phyloP scores from a whole-genome alignment of 1,140 invertebrate species.

The Ctenoplectra terminalis region DNA sequence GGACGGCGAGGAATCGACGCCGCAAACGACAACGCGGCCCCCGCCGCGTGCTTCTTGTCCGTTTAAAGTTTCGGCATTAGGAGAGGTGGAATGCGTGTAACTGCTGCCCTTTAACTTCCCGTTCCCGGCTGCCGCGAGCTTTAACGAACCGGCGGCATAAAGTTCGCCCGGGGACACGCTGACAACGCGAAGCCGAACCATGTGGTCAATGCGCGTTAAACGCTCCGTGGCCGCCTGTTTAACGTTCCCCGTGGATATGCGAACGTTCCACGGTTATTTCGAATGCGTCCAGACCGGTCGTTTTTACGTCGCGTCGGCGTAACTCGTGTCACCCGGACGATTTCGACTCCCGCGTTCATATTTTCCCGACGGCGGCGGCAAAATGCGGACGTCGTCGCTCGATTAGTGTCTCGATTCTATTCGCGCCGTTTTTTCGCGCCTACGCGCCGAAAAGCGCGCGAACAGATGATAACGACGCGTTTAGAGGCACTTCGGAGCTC shows the following conservation, averaged over 20 bases:
- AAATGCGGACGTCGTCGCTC: constrained; percentile 14
- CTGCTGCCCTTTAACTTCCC: constrained; percentile 40
- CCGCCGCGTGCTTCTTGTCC: constrained; percentile 26
- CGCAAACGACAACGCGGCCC: background rate
- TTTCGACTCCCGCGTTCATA: constrained; percentile 14
- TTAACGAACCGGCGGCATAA: constrained; percentile 52
- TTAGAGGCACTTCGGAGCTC: background rate
- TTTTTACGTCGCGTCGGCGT: constrained; percentile 57
- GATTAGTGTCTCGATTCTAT: background rate
- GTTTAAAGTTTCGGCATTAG: constrained; percentile 46
- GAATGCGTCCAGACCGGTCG: constrained; percentile 49
- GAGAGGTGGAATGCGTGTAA: constrained; percentile 49
- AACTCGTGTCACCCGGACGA: constrained; percentile 32
- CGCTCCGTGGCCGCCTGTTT: constrained; percentile 47
- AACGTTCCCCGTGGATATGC: constrained; percentile 59
- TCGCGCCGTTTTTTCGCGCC: background rate
- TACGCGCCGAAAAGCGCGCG: background rate
- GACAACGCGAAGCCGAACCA: constrained; percentile 61
- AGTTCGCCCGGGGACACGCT: constrained; percentile 43
- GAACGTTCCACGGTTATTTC: constrained; percentile 65
- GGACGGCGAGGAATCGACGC: background rate
- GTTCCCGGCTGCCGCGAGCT: constrained; percentile 6
- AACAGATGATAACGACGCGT: constrained; percentile 4
- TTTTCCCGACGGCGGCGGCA: constrained; percentile 7
- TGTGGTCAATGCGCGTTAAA: constrained; percentile 67